Evolutionary conservation across 2,888 invertebrate species (phyloP), one percentile per base, ranked within the genome.

Genomic region (Timema podura): DNA sequence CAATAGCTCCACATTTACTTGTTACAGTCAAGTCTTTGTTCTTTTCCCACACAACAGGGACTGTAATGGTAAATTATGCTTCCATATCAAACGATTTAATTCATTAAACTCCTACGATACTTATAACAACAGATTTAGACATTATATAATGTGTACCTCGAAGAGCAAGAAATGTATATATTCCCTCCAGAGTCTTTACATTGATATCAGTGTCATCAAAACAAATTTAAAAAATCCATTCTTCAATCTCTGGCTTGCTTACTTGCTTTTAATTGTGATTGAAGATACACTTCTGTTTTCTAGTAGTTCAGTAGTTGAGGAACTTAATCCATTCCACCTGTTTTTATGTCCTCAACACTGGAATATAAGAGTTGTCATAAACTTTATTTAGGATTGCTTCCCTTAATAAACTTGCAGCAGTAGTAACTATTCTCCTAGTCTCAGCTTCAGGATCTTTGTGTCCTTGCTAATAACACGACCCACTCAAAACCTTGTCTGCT

Each of bases 231-330:
- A 13, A 54, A 9, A 13, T 5, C 16, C 54, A n/a, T 5, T 54
- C 54, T 6, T 54, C 54, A 13, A 54, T 54, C 5, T 5, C 54
- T 54, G n/a, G 15, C 16, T 54, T 54, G n/a, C 45, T 69, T 48
- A 61, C 54, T 54, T 54, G 5, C 5, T 54, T 54, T 54, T 8
- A 54, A 7, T 2, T 15, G 54, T 54, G 54, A 54, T 54, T 5
- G 11, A 5, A 54, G 54, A 6, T 54, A 54, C 54, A 54, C 54
- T 13, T 54, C 54, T n/a, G n/a, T n/a, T 54, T n/a, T 54, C 16
- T 54, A 1, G 11, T 54, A 54, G 54, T 54, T 15, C 57, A 30
- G 30, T 57, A n/a, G 15, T n/a, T 69, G 51, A 16, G 64, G 69
- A 65, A 30, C 30, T 30, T 2, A 30, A 30, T 30, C 2, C 57